These are phyloP conservation scores for Progne subis DNA, from an alignment of 2,113 vertebrate genomes.

Conservation along the genomic window DNA sequence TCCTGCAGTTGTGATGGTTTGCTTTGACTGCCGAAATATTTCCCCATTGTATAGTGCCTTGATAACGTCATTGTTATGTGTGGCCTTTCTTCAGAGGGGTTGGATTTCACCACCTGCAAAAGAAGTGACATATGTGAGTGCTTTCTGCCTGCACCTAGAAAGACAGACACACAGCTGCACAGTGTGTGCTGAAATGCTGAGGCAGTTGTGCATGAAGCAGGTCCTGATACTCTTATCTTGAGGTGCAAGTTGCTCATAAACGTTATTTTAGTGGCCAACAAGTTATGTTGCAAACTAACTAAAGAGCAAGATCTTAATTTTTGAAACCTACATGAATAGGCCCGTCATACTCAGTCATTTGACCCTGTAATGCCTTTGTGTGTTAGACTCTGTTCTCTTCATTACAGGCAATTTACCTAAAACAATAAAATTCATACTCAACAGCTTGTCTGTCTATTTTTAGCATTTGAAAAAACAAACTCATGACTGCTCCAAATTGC, in stretches of 20 bases:
- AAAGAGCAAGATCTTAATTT: background rate
- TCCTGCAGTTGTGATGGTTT: slow-evolving; percentile 45
- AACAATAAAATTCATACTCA: background rate
- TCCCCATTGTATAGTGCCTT: slow-evolving; percentile 64
- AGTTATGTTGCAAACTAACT: background rate
- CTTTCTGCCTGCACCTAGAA: slow-evolving; percentile 1
- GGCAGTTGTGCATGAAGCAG: background rate
- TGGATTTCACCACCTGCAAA: slow-evolving; percentile 87
- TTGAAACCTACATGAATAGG: background rate
- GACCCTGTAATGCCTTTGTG: background rate
- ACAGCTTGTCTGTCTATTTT: background rate
- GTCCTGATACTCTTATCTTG: background rate
- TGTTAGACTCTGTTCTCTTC: background rate
- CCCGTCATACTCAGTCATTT: background rate
- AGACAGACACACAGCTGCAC: background rate
- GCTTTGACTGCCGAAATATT: slow-evolving; percentile 65
- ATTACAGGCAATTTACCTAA: background rate
- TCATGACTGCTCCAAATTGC: background rate
- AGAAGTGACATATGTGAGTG: slow-evolving; percentile 38
- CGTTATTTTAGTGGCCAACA: background rate
- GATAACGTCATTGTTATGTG: slow-evolving; percentile 75
- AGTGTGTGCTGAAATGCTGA: background rate
- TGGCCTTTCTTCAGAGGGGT: slow-evolving; percentile 64
- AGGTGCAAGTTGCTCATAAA: background rate
- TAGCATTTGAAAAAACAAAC: background rate